A percentile compares a stretch with the other conserved stretches of the same genome.
phyloP scores from a whole-genome alignment of 2,797 vertebrate species.

The Ispidina lecontei region DNA sequence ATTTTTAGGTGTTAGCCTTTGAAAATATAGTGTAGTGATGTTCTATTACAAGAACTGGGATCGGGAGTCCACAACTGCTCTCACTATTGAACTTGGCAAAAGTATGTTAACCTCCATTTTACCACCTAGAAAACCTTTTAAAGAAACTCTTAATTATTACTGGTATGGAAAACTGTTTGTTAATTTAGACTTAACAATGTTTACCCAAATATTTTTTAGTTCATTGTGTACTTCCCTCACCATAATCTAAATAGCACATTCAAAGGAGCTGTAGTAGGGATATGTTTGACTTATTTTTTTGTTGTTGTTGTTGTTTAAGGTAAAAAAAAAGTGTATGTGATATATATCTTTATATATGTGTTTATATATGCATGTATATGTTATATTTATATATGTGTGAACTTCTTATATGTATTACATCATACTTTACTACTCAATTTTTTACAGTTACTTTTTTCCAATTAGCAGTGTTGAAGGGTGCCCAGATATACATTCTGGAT shows the following conservation, averaged over 20 bases:
- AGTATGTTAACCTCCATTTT: not conserved
- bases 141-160: not conserved
- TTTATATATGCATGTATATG: not conserved
- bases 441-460: not conserved
- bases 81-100: not conserved
- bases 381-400: not conserved
- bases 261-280: not conserved
- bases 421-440: not conserved
- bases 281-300: not conserved
- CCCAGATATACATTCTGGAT: not conserved
- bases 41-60: not conserved
- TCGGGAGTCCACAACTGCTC: not conserved
- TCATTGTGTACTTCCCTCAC: rapidly evolving
- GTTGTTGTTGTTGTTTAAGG: not conserved
- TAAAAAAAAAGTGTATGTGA: not conserved
- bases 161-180: not conserved
- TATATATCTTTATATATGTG: not conserved
- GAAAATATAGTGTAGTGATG: not conserved
- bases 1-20: not conserved
- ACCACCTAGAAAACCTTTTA: not conserved
- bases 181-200: not conserved
- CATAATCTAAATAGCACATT: not conserved
- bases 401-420: not conserved
- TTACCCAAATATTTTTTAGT: not conserved
- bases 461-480: not conserved